These are phyloP conservation scores for Zoanthus gigantus DNA, from an alignment of 92 coral and sea anemone species.

Conservation along the genomic window DNA sequence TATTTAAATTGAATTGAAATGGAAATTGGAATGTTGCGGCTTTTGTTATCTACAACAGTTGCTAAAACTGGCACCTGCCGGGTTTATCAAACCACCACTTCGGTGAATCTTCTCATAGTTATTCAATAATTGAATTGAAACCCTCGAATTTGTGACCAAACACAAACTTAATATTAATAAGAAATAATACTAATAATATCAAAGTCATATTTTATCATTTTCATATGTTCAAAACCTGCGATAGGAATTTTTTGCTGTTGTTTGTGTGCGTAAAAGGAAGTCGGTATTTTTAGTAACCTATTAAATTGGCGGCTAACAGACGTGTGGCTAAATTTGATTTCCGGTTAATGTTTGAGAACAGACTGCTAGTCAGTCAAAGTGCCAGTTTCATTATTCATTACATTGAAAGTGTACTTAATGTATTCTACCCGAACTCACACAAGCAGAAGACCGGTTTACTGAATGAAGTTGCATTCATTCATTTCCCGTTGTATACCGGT, in stretches of 20 bases:
- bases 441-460: neutral
- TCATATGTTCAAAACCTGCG: neutral
- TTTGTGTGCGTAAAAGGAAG: neutral
- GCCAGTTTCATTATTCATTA: neutral
- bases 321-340: slow-evolving; percentile 14
- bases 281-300: neutral
- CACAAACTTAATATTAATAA: neutral
- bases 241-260: neutral
- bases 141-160: too few species aligned
- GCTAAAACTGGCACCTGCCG: too few species aligned
- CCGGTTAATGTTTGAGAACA: neutral
- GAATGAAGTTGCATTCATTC: too few species aligned
- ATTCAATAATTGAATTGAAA: too few species aligned
- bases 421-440: neutral
- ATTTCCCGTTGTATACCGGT: too few species aligned
- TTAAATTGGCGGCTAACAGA: neutral
- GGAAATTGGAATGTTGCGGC: too few species aligned
- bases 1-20: too few species aligned
- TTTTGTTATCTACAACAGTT: too few species aligned
- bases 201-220: neutral
- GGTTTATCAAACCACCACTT: too few species aligned
- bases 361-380: neutral
- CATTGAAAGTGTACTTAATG: neutral
- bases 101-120: too few species aligned
- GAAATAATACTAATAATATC: neutral